Base-by-base conservation (phyloP, 2,888 invertebrate genomes). In the Thymelicus acteon region DNA sequence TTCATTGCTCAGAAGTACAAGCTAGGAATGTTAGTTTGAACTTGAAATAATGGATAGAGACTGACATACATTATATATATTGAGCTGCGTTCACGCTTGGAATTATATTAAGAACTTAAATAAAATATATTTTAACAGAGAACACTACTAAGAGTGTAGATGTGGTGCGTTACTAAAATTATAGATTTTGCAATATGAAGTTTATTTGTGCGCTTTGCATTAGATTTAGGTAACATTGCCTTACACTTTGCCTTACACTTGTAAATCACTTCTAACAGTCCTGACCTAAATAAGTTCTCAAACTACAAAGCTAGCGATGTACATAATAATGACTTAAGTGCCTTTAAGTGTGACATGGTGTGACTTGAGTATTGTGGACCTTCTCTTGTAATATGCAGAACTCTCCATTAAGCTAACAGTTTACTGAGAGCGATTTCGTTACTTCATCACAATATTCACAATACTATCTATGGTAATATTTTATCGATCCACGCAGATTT, bases 221-320 rank as follows among this genome's bases (percentile, higher is more conserved):
- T 44, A 44, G 10, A 44, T 44, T 44, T 12, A 31, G 31, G 31
- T 31, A 44, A 44, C 4, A 44, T 60, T n/a, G n/a, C n/a, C n/a
- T n/a, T n/a, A n/a, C n/a, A n/a, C n/a, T n/a, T 31, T 15, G 37
- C 39, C 39, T 52, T 63, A 39, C 63, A 49, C 10, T 63, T 39
- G 39, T 64, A 37, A 52, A 52, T 64, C 52, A 15, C 49, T 39
- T 52, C 52, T 52, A 52, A 39, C 39, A 39, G 37, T 52, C 48
- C 52, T 64, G 63, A 52, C 63, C 63, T 64, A 52, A 64, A 64
- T 64, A 52, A 64, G 63, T 52, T 64, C 39, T 64, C 7, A 39
- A 19, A 31, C 63, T 52, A 10, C 52, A 64, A 52, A 39, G 44
- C 24, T 64, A 64, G 44, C 39, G 37, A 37, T 39, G 39, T 64